Percentiles rank a stretch among this genome's conserved stretches.
Evolutionary conservation across 2,797 vertebrate species (phyloP).

Genomic region (Poecile montanus): DNA sequence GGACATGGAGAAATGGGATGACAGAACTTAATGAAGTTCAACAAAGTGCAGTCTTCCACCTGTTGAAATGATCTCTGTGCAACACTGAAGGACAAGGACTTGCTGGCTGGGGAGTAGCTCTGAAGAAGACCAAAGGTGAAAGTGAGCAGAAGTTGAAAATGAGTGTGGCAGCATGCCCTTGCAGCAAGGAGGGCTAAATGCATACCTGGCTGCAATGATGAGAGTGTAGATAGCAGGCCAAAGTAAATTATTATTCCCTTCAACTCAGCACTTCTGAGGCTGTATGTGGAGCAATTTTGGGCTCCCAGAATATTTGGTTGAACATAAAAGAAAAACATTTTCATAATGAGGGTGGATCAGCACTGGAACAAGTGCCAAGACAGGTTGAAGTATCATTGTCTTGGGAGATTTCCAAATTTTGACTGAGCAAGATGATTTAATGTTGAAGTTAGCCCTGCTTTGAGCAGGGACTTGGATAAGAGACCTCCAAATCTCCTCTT

Average conservation of each 20-base stretch:
- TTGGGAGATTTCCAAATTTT: conserved; percentile 35
- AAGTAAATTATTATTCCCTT: conserved; percentile 35
- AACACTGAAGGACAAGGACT: background rate
- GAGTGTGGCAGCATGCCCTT: background rate
- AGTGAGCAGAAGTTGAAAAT: background rate
- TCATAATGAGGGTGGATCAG: conserved; percentile 23
- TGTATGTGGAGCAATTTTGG: conserved; percentile 6
- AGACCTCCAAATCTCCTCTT: background rate
- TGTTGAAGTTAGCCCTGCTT: background rate
- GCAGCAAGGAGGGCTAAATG: conserved; percentile 23
- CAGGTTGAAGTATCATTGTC: conserved; percentile 17
- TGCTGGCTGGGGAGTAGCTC: background rate
- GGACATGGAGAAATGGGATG: background rate
- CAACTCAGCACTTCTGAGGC: conserved; percentile 36
- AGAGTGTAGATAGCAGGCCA: background rate
- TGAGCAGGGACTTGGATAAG: background rate
- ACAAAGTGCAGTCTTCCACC: background rate
- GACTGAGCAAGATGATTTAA: background rate
- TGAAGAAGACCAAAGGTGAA: background rate
- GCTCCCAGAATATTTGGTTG: conserved; percentile 24
- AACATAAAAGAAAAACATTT: conserved; percentile 38
- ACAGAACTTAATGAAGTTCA: background rate
- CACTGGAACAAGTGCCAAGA: conserved; percentile 16
- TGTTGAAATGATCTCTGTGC: background rate
- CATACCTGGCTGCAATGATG: background rate